These are phyloP conservation scores for Ylistrum balloti DNA, from an alignment of 1,140 invertebrate genomes.

Conservation along the genomic window DNA sequence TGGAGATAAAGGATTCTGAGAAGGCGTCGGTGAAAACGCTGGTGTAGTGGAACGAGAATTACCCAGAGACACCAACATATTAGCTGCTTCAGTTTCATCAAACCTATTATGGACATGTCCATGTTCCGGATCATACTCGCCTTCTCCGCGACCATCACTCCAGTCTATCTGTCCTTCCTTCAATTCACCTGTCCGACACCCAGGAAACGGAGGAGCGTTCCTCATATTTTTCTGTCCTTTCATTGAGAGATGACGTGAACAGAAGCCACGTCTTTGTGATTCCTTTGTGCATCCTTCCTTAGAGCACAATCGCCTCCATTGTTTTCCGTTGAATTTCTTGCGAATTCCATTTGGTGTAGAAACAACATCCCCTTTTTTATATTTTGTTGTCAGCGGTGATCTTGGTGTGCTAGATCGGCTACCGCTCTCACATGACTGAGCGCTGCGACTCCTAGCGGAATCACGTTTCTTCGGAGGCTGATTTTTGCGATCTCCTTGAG, in stretches of 20 bases:
- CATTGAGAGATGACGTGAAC: slow-evolving; percentile 96
- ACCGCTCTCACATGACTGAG: slow-evolving; percentile 79
- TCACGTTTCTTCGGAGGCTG: slow-evolving; percentile 78
- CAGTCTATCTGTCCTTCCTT: slow-evolving; percentile 87
- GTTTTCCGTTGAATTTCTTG: slow-evolving; percentile 99
- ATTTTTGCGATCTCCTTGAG: slow-evolving; percentile 69
- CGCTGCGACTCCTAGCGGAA: slow-evolving; percentile 78
- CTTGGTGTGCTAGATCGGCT: slow-evolving; percentile 80
- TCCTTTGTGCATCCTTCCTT: slow-evolving; percentile 98
- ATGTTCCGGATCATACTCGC: slow-evolving; percentile 57
- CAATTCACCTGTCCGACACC: slow-evolving; percentile 78
- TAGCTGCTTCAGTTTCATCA: slow-evolving; percentile 97
- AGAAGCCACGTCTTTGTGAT: slow-evolving; percentile 97
- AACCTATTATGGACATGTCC: slow-evolving; percentile 75
- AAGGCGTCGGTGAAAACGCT: slow-evolving; percentile 88
- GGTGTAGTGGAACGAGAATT: slow-evolving; percentile 87
- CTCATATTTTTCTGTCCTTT: slow-evolving; percentile 76
- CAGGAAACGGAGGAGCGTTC: slow-evolving; percentile 71
- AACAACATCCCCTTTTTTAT: slow-evolving; percentile 99
- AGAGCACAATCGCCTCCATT: slow-evolving; percentile 97
- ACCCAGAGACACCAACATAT: slow-evolving; percentile 96
- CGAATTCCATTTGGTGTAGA: slow-evolving; percentile 97
- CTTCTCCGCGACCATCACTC: slow-evolving; percentile 94
- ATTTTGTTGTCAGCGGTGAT: slow-evolving; percentile 89
- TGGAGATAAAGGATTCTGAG: slow-evolving; percentile 68